These are phyloP conservation scores for Alcis repandata DNA, from an alignment of 2,888 invertebrate species.

Conservation along the genomic window DNA sequence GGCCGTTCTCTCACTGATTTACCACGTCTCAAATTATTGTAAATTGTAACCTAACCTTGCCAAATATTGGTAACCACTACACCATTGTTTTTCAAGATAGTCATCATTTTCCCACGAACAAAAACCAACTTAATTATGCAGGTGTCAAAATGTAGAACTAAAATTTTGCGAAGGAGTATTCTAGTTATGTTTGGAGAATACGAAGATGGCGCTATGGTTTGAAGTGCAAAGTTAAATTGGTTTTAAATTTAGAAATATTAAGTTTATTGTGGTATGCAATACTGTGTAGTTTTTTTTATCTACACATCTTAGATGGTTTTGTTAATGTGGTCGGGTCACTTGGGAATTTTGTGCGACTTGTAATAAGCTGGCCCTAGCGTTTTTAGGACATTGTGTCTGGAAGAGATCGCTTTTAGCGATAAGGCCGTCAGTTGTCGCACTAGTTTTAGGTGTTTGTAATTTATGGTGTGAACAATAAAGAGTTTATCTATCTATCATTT, in stretches of 20 bases:
- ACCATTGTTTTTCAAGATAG: conserved; percentile 11
- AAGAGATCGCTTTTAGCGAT: no score
- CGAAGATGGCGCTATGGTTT: neutral
- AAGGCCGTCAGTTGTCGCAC: no score
- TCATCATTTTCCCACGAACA: conserved; percentile 7
- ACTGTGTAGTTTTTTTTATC: conserved; percentile 20
- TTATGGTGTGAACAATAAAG: no score
- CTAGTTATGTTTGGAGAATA: neutral
- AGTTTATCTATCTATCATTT: no score
- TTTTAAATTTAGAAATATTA: conserved; percentile 13
- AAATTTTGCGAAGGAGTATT: no score
- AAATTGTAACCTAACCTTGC: conserved; percentile 13
- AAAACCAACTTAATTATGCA: neutral
- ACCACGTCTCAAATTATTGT: conserved; percentile 8
- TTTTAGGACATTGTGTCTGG: neutral
- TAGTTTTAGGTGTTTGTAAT: no score
- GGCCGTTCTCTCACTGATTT: no score
- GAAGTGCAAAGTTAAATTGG: neutral
- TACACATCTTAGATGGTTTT: conserved; percentile 6
- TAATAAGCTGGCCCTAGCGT: neutral
- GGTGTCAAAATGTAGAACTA: neutral
- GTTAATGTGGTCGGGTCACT: conserved; percentile 7
- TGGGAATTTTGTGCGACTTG: conserved; percentile 4
- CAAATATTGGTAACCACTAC: conserved; percentile 19
- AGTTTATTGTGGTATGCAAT: conserved; percentile 17